These are phyloP conservation scores for Garra rufa DNA, from an alignment of 2,113 vertebrate genomes.

Conservation along the genomic window DNA sequence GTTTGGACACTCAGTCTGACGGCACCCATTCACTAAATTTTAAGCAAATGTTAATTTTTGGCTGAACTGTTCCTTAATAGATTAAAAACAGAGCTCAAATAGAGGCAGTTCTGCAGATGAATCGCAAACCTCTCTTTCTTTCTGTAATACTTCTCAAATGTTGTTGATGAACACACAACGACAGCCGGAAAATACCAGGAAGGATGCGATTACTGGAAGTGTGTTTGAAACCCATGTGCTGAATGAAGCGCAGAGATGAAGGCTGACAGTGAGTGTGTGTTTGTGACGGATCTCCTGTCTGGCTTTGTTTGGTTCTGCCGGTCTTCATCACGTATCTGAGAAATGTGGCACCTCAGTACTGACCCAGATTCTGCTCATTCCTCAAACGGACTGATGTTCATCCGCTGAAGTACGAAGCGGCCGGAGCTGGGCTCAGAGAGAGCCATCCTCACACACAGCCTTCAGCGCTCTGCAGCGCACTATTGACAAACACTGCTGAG, in stretches of 20 bases:
- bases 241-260: too few species aligned
- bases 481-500: too few species aligned
- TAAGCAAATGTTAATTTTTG: too few species aligned
- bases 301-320: neutral
- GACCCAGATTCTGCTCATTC: slow-evolving; percentile 3
- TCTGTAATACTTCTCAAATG: neutral
- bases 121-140: neutral
- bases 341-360: neutral
- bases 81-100: neutral
- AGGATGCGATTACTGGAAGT: neutral
- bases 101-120: neutral
- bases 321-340: neutral
- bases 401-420: neutral
- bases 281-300: too few species aligned
- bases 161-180: neutral
- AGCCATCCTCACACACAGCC: neutral
- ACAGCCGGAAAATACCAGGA: neutral
- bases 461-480: too few species aligned
- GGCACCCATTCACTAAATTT: too few species aligned
- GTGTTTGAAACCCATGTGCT: too few species aligned
- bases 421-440: too few species aligned
- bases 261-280: too few species aligned
- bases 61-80: neutral
- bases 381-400: neutral
- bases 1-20: too few species aligned